These are phyloP conservation scores for Cephus sareptanus DNA, from an alignment of 2,888 invertebrate species.

Conservation along the genomic window DNA sequence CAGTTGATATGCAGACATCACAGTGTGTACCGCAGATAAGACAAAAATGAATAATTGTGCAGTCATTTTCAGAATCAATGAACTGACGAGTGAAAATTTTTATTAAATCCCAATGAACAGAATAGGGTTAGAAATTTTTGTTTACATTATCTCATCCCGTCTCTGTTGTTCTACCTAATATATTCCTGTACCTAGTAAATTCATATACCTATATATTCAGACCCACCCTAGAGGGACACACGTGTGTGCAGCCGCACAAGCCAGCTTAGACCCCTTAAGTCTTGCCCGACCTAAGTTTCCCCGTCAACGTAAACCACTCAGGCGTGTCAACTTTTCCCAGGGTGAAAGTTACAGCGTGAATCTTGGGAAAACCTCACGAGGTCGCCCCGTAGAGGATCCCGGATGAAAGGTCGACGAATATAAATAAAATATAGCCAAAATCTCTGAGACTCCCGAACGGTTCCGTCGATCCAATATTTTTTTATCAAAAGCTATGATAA, in stretches of 20 bases:
- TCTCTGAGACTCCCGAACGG: background rate
- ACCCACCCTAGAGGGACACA: background rate
- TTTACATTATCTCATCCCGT: background rate
- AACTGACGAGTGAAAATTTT: background rate
- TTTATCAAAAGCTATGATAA: too few relatives aligned
- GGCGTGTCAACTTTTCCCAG: slow-evolving; percentile 15
- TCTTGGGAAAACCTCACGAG: slow-evolving; percentile 4
- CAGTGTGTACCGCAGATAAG: too few relatives aligned
- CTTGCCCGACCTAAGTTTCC: background rate
- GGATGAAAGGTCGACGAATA: background rate
- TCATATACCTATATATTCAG: background rate
- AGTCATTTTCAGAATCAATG: too few relatives aligned
- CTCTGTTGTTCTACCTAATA: background rate
- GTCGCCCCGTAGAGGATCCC: background rate
- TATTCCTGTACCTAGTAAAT: background rate
- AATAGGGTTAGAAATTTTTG: background rate
- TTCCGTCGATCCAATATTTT: background rate
- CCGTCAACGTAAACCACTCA: slow-evolving; percentile 19
- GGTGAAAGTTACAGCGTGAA: slow-evolving; percentile 6
- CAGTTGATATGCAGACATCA: too few relatives aligned
- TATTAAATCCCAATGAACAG: background rate
- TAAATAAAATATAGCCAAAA: background rate
- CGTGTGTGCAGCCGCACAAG: background rate
- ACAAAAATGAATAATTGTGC: too few relatives aligned
- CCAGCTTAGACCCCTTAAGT: background rate